Conservation (phyloP, 2,113 vertebrate species). For the Ceuthmochares aereus region DNA sequence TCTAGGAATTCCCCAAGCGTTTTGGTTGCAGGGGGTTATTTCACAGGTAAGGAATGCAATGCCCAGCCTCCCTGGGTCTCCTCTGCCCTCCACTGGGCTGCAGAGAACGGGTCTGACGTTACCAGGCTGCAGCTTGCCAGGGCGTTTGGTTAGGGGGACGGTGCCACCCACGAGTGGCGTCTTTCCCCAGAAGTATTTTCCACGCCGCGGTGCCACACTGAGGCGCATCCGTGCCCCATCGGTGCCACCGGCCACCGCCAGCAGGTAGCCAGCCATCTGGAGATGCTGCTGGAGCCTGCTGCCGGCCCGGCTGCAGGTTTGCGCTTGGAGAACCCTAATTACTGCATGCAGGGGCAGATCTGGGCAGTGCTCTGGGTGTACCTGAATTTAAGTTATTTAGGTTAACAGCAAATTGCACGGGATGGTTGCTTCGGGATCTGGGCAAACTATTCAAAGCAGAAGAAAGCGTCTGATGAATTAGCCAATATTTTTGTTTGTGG, state of each 20-base stretch:
- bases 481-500: constrained; percentile 60
- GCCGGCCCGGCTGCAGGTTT: neutral
- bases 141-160: fast-evolving
- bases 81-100: neutral
- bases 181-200: neutral
- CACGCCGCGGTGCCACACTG: fast-evolving
- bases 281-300: neutral
- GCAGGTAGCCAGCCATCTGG: neutral
- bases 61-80: neutral
- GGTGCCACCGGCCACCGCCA: neutral
- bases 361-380: constrained; percentile 43
- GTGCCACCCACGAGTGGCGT: neutral
- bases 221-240: fast-evolving
- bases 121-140: neutral
- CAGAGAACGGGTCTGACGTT: fast-evolving
- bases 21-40: neutral
- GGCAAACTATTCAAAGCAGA: constrained; percentile 52
- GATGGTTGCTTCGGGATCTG: constrained; percentile 33
- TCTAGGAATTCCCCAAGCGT: constrained; percentile 17
- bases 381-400: constrained; percentile 23
- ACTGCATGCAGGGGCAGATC: constrained; percentile 62
- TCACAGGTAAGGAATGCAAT: neutral
- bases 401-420: constrained; percentile 26
- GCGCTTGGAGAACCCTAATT: neutral
- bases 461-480: constrained; percentile 46